Evolutionary conservation across 2,888 invertebrate genomes (phyloP), one percentile per base, ranked within the genome.

Genomic region (Apodemia hepburni): DNA sequence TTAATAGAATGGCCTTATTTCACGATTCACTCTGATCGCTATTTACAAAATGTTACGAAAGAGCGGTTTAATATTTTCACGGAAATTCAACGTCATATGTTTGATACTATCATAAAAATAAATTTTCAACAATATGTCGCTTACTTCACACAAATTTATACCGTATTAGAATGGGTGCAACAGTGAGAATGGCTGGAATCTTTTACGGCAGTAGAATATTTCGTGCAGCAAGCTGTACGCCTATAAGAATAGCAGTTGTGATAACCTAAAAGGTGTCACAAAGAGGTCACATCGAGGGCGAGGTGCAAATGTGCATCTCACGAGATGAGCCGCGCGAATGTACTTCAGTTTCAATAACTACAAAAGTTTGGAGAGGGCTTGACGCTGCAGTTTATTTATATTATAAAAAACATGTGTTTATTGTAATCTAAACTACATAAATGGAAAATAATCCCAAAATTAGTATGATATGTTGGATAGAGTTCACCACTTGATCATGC

Each of bases 221-320:
- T 64, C 64, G 66, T 42, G 62, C 59, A 61, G 61, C 54, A 45
- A 18, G 60, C 59, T 66, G 65, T 65, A 64, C 62, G 67, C 63
- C 59, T 66, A 68, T 65, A 66, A 68, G 67, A 68, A 70, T 65
- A 66, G 66, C 51, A 62, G 68, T 67, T 70, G 71, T 75, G 73
- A 77, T 78, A 75, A 76, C 73, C 70, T 75, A 75, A 75, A 75
- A 77, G 75, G 75, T 74, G 77, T 70, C 70, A 76, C 73, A 76
- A 76, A 75, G 76, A 74, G 77, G 77, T 76, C 76, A 70, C 66
- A 66, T 65, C 49, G 68, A 71, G 68, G 68, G 68, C 68, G 67
- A 65, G 73, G 77, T 77, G 79, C 76, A 79, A 82, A 79, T 78
- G 79, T 79, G 81, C 84, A 82, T 81, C 80, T 78, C 79, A 76